Conservation (phyloP, 2,113 vertebrate genomes). For the Gopherus flavomarginatus region DNA sequence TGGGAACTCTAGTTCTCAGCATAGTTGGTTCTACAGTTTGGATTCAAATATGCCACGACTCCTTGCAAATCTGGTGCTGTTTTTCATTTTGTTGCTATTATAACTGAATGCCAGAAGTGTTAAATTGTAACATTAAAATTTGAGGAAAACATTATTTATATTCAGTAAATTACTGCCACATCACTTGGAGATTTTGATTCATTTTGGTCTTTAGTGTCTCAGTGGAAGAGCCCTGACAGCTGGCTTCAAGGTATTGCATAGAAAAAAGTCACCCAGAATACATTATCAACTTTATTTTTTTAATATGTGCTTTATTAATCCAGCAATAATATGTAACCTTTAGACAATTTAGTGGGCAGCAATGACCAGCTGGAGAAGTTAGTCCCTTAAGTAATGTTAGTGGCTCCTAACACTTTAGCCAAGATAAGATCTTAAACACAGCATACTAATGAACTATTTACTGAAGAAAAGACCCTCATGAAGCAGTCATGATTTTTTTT, state of each 20-base stretch:
- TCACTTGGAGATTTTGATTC: neutral
- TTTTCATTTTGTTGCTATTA: neutral
- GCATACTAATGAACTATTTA: neutral
- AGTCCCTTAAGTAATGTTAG: neutral
- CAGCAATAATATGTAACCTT: neutral
- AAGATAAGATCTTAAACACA: neutral
- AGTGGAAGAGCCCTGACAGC: neutral
- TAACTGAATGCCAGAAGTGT: neutral
- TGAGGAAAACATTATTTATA: neutral
- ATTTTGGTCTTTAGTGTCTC: neutral
- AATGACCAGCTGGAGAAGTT: neutral
- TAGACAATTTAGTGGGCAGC: neutral
- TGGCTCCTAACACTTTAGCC: neutral
- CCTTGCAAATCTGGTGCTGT: neutral
- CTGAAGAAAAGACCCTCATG: neutral
- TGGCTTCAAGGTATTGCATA: rapidly evolving
- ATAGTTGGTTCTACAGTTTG: too few species aligned
- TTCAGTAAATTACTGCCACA: neutral
- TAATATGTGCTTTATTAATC: constrained; percentile 32
- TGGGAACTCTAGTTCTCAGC: too few species aligned
- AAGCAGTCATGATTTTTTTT: neutral
- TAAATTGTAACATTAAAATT: neutral
- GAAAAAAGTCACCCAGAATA: neutral
- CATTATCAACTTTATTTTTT: neutral
- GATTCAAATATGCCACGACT: neutral